These are phyloP conservation scores for Poeciliopsis turneri DNA, from an alignment of 2,797 vertebrate species.

Conservation along the genomic window DNA sequence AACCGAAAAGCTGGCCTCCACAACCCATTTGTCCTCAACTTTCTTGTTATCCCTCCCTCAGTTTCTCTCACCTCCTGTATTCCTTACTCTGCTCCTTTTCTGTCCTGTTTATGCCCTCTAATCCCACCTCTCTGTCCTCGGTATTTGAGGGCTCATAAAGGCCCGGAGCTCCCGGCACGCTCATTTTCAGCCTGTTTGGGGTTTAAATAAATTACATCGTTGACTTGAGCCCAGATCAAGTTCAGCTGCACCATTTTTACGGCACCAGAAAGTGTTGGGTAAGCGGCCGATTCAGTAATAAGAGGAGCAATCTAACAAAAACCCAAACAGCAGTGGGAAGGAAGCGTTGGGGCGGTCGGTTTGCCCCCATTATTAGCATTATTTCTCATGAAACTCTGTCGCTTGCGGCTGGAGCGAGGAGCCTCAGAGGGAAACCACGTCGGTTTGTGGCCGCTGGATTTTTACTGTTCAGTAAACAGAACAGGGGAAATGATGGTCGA, in stretches of 20 bases:
- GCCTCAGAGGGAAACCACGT: slow-evolving; percentile 47
- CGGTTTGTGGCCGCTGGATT: slow-evolving; percentile 66
- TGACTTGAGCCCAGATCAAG: slow-evolving; percentile 32
- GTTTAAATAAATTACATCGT: slow-evolving; percentile 37
- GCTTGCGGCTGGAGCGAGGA: slow-evolving; percentile 57
- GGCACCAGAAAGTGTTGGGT: slow-evolving; percentile 47
- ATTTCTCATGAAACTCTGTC: slow-evolving; percentile 59
- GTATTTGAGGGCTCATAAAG: slow-evolving; percentile 17
- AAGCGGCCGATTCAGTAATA: slow-evolving; percentile 49
- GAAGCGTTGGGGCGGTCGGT: slow-evolving; percentile 53
- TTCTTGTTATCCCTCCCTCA: slow-evolving; percentile 23
- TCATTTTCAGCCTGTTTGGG: slow-evolving; percentile 25
- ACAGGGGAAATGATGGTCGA: slow-evolving; percentile 58
- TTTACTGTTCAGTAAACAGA: slow-evolving; percentile 73
- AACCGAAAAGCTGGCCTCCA: slow-evolving; percentile 62
- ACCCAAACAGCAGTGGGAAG: slow-evolving; percentile 53
- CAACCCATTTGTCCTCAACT: slow-evolving; percentile 51
- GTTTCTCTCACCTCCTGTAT: slow-evolving; percentile 22
- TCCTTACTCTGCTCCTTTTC: slow-evolving; percentile 16
- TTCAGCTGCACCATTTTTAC: slow-evolving; percentile 44
- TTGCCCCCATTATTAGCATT: slow-evolving; percentile 62
- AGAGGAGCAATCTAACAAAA: slow-evolving; percentile 67
- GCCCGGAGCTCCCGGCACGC: slow-evolving; percentile 31
- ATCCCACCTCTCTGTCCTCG: slow-evolving; percentile 7
- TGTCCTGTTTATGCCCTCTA: slow-evolving; percentile 19